A percentile compares a stretch with the other conserved stretches of the same genome.
Evolutionary conservation across 2,113 vertebrate species (phyloP).

Genomic region (Girardinichthys multiradiatus): DNA sequence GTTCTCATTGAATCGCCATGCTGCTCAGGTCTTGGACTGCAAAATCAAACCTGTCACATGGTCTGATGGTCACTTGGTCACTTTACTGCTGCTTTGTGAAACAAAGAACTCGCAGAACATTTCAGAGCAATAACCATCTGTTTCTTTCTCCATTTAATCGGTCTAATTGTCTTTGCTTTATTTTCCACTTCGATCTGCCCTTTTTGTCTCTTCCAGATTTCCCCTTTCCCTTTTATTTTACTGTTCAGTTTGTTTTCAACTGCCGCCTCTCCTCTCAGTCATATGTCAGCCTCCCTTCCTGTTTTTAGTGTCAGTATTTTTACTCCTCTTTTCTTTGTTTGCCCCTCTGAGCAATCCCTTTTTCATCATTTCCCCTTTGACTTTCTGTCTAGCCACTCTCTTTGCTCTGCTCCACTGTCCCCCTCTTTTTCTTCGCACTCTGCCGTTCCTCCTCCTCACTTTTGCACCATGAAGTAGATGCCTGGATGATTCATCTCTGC

Average conservation of each 20-base stretch:
- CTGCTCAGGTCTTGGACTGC: constrained; percentile 8
- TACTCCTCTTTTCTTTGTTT: neutral
- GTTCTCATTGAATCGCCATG: neutral
- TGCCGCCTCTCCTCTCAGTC: neutral
- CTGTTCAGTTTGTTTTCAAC: neutral
- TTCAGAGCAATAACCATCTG: neutral
- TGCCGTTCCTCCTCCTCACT: constrained; percentile 44
- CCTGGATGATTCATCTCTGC: constrained; percentile 60
- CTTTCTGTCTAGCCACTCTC: constrained; percentile 21
- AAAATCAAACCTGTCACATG: constrained; percentile 13
- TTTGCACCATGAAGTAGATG: constrained; percentile 53
- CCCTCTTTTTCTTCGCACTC: constrained; percentile 20
- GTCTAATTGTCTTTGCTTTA: neutral
- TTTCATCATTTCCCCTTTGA: constrained; percentile 34
- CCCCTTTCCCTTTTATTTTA: constrained; percentile 1
- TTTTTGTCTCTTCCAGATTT: constrained; percentile 6
- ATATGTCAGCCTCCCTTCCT: constrained; percentile 24
- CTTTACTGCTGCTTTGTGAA: neutral
- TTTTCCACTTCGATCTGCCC: neutral
- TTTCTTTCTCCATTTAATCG: neutral
- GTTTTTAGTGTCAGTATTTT: constrained; percentile 25
- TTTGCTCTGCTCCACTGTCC: constrained; percentile 26
- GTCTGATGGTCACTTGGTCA: constrained; percentile 5
- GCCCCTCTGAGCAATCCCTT: constrained; percentile 17
- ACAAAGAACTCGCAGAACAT: neutral